Evolutionary conservation across 2,888 invertebrate genomes (phyloP).

Genomic region (Macaria notata): DNA sequence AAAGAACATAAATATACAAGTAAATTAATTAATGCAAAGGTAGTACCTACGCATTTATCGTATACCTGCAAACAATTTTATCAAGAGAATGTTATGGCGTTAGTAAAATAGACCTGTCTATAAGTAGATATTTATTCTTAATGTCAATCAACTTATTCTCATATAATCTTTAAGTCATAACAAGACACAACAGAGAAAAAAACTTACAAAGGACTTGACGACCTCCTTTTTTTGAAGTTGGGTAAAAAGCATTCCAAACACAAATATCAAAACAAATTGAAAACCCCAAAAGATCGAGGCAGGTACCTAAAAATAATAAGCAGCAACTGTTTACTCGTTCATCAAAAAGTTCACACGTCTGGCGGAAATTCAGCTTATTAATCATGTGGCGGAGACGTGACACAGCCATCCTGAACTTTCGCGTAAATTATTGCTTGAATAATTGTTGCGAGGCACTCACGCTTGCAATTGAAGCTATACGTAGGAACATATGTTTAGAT

Average conservation of each 20-base stretch:
- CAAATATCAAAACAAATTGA: neutral
- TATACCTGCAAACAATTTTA: too few species aligned
- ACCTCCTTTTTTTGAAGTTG: neutral
- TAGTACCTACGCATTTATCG: too few species aligned
- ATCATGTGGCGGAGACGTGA: slow-evolving; percentile 42
- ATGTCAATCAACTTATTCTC: too few species aligned
- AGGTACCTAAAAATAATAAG: slow-evolving; percentile 10
- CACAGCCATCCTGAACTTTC: slow-evolving; percentile 34
- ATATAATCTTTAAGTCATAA: too few species aligned
- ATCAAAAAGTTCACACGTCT: slow-evolving; percentile 23
- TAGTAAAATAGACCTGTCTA: too few species aligned
- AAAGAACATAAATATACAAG: too few species aligned
- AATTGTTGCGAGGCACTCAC: slow-evolving; percentile 31
- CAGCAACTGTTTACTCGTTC: slow-evolving; percentile 21
- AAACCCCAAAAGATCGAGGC: neutral
- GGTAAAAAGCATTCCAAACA: too few species aligned
- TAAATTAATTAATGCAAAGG: too few species aligned
- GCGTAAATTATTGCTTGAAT: slow-evolving; percentile 39
- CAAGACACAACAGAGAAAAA: too few species aligned
- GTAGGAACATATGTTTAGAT: neutral
- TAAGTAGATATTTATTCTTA: too few species aligned
- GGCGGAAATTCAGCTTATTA: slow-evolving; percentile 40
- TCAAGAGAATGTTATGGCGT: too few species aligned
- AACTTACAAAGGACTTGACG: too few species aligned
- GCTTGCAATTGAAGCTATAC: slow-evolving; percentile 10